A percentile compares a stretch with the other conserved stretches of the same genome.
Conservation (phyloP, 1,140 invertebrate species). For the Meloidogyne exigua region DNA sequence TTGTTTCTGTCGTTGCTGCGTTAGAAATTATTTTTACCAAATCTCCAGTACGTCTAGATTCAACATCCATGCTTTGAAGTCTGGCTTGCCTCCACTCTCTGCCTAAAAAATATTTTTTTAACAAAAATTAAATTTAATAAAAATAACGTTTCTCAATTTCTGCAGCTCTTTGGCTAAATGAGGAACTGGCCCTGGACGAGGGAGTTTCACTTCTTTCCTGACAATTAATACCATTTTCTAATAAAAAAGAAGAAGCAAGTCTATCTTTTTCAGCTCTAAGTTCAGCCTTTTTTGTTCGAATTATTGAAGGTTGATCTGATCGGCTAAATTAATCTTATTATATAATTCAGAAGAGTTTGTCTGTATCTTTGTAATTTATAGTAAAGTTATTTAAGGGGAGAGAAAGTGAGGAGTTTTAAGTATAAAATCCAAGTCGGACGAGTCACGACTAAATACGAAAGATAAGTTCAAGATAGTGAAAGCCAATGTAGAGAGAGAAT, state of each 20-base stretch:
- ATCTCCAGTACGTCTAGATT: conserved; percentile 47
- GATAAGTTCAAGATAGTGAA: too few relatives aligned
- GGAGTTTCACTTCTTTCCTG: not conserved
- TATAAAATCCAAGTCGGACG: too few relatives aligned
- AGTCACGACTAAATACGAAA: too few relatives aligned
- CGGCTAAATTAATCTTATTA: conserved; percentile 23
- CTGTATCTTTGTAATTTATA: too few relatives aligned
- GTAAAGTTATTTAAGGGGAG: too few relatives aligned
- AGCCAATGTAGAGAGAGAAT: too few relatives aligned
- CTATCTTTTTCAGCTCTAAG: conserved; percentile 29
- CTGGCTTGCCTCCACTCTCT: conserved; percentile 51
- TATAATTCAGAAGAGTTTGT: too few relatives aligned
- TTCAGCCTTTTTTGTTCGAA: conserved; percentile 39
- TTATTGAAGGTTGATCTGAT: conserved; percentile 18
- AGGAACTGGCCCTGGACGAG: conserved; percentile 19
- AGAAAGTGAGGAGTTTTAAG: too few relatives aligned
- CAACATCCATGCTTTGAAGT: conserved; percentile 43
- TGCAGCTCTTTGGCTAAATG: conserved; percentile 38
- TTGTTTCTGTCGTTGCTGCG: not conserved
- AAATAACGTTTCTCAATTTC: conserved; percentile 43
- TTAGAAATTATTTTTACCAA: conserved; percentile 45
- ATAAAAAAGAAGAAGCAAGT: not conserved
- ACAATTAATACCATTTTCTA: not conserved
- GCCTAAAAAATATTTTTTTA: not conserved
- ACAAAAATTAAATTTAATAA: too few relatives aligned